phyloP scores from a whole-genome alignment of 2,113 vertebrate genomes.

The Dicaeum eximium region DNA sequence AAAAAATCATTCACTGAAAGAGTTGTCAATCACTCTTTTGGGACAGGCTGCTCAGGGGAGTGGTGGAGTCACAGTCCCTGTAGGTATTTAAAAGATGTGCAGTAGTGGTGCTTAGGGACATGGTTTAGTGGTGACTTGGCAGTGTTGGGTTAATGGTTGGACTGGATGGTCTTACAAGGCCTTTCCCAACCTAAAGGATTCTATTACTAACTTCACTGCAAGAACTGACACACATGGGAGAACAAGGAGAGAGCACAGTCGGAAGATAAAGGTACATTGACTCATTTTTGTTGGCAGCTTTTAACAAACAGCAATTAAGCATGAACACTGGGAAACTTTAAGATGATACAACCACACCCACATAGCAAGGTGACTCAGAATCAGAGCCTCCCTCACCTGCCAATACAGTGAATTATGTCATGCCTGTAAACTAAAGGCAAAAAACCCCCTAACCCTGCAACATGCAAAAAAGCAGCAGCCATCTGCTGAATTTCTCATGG shows the following conservation, averaged over 20 bases:
- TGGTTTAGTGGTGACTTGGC: background rate
- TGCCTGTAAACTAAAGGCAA: background rate
- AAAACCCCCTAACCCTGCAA: background rate
- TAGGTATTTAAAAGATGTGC: background rate
- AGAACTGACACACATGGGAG: background rate
- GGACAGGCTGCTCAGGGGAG: background rate
- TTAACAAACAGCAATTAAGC: slow-evolving; percentile 41
- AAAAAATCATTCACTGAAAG: background rate
- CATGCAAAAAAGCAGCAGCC: background rate
- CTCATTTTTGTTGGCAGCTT: slow-evolving; percentile 35
- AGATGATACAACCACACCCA: slow-evolving; percentile 43
- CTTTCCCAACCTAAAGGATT: background rate
- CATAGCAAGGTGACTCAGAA: slow-evolving; percentile 28
- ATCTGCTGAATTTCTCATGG: background rate
- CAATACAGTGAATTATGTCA: background rate
- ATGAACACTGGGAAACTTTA: slow-evolving; percentile 11
- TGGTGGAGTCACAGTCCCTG: background rate
- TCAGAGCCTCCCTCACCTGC: background rate
- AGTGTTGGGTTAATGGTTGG: background rate
- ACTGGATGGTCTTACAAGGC: background rate
- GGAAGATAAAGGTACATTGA: slow-evolving; percentile 10
- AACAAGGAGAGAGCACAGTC: background rate
- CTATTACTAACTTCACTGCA: background rate
- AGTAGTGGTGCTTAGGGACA: background rate
- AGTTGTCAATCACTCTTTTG: background rate